A percentile compares a stretch with the other conserved stretches of the same genome.
Conservation (phyloP, 1,140 invertebrate genomes). For the Drosophila insularis region DNA sequence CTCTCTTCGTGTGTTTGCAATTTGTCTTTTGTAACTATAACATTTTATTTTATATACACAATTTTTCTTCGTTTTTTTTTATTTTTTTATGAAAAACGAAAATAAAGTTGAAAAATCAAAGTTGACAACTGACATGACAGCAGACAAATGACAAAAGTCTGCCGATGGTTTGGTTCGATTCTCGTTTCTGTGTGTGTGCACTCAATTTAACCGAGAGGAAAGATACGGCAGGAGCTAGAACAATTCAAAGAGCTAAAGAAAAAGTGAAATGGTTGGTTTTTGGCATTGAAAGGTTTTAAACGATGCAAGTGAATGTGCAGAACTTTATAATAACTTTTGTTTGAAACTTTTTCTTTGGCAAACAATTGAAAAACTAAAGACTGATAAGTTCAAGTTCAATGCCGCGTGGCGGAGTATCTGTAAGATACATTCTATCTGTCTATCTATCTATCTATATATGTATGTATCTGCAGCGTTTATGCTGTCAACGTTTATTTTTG, state of each 20-base stretch:
- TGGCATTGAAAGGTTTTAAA: conserved; percentile 40
- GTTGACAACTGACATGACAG: conserved; percentile 78
- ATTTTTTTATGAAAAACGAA: conserved; percentile 26
- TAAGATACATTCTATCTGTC: conserved; percentile 52
- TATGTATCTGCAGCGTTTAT: background rate
- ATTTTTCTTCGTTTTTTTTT: background rate
- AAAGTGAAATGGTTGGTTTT: conserved; percentile 17
- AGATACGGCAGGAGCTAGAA: conserved; percentile 26
- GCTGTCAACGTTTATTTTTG: conserved; percentile 70
- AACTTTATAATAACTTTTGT: conserved; percentile 69
- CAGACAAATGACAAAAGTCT: conserved; percentile 79
- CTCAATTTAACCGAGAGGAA: conserved; percentile 59
- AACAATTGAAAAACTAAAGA: conserved; percentile 56
- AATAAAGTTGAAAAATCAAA: conserved; percentile 76
- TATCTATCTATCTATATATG: no score
- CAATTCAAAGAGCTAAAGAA: conserved; percentile 25
- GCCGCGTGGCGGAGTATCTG: conserved; percentile 41
- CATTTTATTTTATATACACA: conserved; percentile 49
- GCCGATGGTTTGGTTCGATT: conserved; percentile 18
- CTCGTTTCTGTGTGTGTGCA: conserved; percentile 41
- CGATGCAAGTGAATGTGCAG: conserved; percentile 48
- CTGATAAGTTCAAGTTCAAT: conserved; percentile 72
- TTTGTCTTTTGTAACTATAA: conserved; percentile 58
- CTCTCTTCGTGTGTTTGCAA: conserved; percentile 23
- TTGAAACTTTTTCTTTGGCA: conserved; percentile 56